Conservation (phyloP, 1,140 invertebrate species). For the Probaryconus sp. region DNA sequence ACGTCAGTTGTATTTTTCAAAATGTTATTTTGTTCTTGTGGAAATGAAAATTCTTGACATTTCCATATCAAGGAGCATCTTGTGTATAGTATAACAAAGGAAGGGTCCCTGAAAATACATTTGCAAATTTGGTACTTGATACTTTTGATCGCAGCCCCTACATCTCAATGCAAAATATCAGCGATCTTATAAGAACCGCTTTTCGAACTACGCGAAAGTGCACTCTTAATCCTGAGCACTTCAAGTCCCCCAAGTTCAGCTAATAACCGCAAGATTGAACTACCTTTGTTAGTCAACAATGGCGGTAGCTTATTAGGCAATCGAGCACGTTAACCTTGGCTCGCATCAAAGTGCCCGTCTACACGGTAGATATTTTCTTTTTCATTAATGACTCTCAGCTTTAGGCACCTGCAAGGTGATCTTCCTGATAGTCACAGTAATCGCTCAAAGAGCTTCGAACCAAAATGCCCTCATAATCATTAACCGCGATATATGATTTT, state of each 20-base stretch:
- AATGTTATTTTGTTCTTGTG: no score
- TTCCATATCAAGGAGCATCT: no score
- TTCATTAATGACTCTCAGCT: slow-evolving; percentile 39
- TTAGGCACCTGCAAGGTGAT: slow-evolving; percentile 46
- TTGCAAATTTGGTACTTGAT: slow-evolving; percentile 49
- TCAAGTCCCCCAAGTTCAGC: slow-evolving; percentile 23
- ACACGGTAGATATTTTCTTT: slow-evolving; percentile 40
- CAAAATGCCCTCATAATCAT: no score
- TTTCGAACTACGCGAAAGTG: slow-evolving; percentile 48
- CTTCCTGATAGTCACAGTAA: slow-evolving; percentile 12
- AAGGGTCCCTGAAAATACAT: no score
- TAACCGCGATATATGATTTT: no score
- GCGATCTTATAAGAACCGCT: no score
- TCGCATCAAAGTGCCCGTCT: slow-evolving; percentile 40
- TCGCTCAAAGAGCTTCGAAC: no score
- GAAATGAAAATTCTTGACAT: no score
- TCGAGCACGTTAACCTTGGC: background rate
- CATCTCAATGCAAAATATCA: slow-evolving; percentile 23
- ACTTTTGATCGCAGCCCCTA: slow-evolving; percentile 42
- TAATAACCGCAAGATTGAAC: slow-evolving; percentile 56
- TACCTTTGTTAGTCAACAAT: slow-evolving; percentile 52
- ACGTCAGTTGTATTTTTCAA: no score
- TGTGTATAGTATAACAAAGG: no score
- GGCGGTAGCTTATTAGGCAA: slow-evolving; percentile 40
- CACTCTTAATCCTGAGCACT: slow-evolving; percentile 29